Percentiles rank a stretch among this genome's conserved stretches.
These are phyloP conservation scores for Tor tambroides DNA, from an alignment of 2,113 vertebrate species.

Conservation along the genomic window DNA sequence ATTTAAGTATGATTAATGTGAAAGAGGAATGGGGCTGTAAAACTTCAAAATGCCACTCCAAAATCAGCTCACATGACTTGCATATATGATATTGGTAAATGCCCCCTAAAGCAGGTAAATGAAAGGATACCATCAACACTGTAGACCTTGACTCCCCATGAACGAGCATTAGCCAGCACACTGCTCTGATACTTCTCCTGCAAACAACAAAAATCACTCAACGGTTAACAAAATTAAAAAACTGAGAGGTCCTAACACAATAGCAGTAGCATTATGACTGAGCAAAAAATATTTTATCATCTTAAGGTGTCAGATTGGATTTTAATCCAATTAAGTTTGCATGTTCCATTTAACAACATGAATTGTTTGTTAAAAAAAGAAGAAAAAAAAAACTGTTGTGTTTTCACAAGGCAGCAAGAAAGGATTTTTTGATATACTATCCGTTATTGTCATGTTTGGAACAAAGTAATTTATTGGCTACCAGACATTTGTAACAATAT, in stretches of 20 bases:
- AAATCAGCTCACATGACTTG: not conserved
- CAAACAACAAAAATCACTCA: conserved; percentile 30
- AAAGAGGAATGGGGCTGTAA: no score
- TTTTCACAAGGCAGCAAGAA: not conserved
- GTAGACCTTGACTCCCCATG: conserved; percentile 84
- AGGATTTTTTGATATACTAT: no score
- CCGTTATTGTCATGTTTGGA: not conserved
- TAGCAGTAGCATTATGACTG: not conserved
- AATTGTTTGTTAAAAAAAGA: not conserved
- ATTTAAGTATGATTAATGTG: not conserved
- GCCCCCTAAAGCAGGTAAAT: not conserved
- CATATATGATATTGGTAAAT: not conserved
- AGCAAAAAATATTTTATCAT: not conserved
- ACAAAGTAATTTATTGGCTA: not conserved
- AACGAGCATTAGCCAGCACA: conserved; percentile 77
- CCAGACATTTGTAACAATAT: not conserved
- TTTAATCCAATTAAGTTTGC: no score
- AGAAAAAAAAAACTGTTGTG: not conserved
- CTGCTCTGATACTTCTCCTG: conserved; percentile 68
- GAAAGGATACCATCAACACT: conserved; percentile 82
- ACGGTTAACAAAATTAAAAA: not conserved
- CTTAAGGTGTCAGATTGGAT: no score
- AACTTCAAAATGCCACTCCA: no score
- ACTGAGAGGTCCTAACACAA: no score
- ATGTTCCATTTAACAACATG: no score